These are phyloP conservation scores for Euborellia annulipes DNA, from an alignment of 1,140 invertebrate species.

Conservation along the genomic window DNA sequence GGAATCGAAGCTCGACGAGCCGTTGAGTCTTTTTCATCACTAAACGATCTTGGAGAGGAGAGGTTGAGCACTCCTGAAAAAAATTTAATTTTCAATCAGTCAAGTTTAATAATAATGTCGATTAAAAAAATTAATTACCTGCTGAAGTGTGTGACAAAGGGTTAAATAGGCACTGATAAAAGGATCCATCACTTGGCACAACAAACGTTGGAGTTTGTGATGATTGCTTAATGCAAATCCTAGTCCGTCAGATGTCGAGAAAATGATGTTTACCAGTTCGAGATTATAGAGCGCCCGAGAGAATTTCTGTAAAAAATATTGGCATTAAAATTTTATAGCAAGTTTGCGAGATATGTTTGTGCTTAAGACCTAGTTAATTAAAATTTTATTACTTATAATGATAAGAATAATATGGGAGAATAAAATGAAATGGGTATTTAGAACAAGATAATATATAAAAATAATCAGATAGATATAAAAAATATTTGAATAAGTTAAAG, in stretches of 20 bases:
- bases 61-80: neutral
- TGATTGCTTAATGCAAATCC: slow-evolving; percentile 26
- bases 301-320: no score
- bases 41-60: neutral
- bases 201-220: slow-evolving; percentile 26
- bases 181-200: slow-evolving; percentile 32
- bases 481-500: no score
- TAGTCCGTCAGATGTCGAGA: slow-evolving; percentile 16
- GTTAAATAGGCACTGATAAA: slow-evolving; percentile 30
- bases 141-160: slow-evolving; percentile 24
- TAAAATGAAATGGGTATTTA: no score
- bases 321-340: no score
- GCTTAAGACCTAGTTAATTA: no score
- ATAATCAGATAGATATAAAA: no score
- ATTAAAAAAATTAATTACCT: slow-evolving; percentile 24
- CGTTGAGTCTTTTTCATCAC: slow-evolving; percentile 16
- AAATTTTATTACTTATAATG: no score
- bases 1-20: slow-evolving; percentile 22
- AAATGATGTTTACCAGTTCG: slow-evolving; percentile 26
- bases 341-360: no score
- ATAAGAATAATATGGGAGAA: no score
- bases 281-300: no score
- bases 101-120: no score
- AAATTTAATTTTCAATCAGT: neutral
- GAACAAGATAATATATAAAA: no score